phyloP scores from a whole-genome alignment of 2,797 vertebrate species.

The Sparus aurata region DNA sequence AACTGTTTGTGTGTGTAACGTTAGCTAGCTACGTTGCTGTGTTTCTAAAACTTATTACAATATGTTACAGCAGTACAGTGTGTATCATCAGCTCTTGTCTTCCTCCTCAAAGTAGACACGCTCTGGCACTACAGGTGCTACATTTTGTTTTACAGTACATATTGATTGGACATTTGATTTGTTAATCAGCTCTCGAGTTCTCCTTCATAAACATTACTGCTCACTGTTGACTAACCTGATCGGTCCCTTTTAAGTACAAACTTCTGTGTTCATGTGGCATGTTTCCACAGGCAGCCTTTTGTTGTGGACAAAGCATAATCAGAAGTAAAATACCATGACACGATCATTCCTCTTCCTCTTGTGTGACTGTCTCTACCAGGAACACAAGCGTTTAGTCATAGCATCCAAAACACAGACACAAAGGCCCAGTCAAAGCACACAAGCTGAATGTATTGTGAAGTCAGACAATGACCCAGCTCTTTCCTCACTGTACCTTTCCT shows the following conservation, averaged over 20 bases:
- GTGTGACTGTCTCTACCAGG: neutral
- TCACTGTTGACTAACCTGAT: neutral
- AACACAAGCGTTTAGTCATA: conserved; percentile 4
- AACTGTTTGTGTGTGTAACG: too few relatives aligned
- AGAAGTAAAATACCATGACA: conserved; percentile 5
- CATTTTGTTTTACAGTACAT: too few relatives aligned
- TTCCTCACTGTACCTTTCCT: conserved; percentile 11
- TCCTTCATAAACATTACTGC: neutral
- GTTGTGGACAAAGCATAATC: neutral
- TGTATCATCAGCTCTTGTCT: too few relatives aligned
- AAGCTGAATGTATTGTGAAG: neutral
- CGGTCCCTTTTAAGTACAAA: neutral
- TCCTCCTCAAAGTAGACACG: too few relatives aligned
- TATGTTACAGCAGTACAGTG: too few relatives aligned
- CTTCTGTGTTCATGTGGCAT: conserved; percentile 1
- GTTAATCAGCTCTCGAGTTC: neutral
- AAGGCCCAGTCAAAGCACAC: neutral
- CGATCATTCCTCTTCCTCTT: neutral
- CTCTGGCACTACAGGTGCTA: too few relatives aligned
- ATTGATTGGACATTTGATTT: conserved; percentile 9
- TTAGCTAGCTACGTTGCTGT: too few relatives aligned
- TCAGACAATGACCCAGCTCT: conserved; percentile 10
- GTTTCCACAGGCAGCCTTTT: conserved; percentile 6
- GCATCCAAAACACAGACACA: conserved; percentile 2
- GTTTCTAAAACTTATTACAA: too few relatives aligned